Conservation (phyloP, 2,113 vertebrate genomes). For the Siphamia tubifer region DNA sequence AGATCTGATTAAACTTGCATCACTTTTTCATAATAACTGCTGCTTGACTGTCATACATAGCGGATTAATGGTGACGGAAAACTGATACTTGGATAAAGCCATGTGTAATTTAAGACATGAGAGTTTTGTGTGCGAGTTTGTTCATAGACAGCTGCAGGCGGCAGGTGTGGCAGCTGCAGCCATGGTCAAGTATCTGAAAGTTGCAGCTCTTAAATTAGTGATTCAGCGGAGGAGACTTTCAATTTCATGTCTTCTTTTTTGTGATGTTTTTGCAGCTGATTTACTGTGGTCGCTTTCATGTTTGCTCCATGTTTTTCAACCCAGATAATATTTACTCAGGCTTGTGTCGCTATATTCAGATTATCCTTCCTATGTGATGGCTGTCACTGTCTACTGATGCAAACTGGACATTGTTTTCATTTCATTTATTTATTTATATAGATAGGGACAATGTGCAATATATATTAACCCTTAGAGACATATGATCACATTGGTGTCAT, state of each 20-base stretch:
- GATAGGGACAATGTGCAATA: no score
- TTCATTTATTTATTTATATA: no score
- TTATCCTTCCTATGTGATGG: no score
- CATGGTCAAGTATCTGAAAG: constrained; percentile 13
- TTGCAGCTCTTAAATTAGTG: constrained; percentile 1
- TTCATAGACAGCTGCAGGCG: constrained; percentile 46
- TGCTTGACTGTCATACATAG: neutral
- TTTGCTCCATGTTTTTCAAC: no score
- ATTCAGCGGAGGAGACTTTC: neutral
- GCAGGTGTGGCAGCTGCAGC: constrained; percentile 64
- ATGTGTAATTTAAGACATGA: constrained; percentile 37
- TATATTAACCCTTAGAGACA: no score
- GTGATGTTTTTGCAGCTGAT: no score
- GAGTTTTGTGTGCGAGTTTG: neutral
- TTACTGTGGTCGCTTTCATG: no score
- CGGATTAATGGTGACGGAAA: neutral
- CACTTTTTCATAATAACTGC: neutral
- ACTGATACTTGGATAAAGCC: neutral
- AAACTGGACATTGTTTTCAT: no score
- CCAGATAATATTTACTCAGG: no score
- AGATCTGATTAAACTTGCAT: neutral
- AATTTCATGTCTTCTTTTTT: neutral
- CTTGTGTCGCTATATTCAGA: no score
- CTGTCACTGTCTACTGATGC: no score
- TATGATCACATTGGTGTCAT: no score